phyloP scores from a whole-genome alignment of 2,113 vertebrate species.

The Ammodramus savannarum region DNA sequence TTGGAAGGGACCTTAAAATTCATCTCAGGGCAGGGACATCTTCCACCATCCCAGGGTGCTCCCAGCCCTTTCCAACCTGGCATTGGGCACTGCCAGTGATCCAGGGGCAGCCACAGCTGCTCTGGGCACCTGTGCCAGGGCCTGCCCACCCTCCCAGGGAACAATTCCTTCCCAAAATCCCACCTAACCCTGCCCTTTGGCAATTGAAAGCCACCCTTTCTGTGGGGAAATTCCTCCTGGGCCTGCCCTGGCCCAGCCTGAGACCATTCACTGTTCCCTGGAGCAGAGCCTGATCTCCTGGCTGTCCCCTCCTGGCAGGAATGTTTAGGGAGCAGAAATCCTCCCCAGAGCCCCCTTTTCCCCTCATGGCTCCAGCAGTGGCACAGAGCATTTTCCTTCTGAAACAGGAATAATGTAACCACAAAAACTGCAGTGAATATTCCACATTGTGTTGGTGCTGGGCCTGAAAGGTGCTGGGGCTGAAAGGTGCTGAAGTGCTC shows the following conservation, averaged over 20 bases:
- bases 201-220: neutral
- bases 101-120: neutral
- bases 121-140: neutral
- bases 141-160: accelerated
- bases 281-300: accelerated
- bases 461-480: neutral
- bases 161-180: neutral
- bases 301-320: neutral
- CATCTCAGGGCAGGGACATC: neutral
- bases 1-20: neutral
- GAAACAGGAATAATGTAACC: too few relatives aligned
- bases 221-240: neutral
- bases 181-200: neutral
- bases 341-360: neutral
- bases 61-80: accelerated
- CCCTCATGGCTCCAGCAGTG: neutral
- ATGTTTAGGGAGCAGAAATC: neutral
- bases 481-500: neutral
- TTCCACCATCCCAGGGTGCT: accelerated
- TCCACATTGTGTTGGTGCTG: accelerated
- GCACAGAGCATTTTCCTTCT: neutral
- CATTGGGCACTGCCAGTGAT: neutral
- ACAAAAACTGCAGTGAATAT: neutral
- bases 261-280: accelerated
- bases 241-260: neutral